A percentile compares a stretch with the other conserved stretches of the same genome.
Conservation (phyloP, 2,113 vertebrate species). For the Elachura formosa region DNA sequence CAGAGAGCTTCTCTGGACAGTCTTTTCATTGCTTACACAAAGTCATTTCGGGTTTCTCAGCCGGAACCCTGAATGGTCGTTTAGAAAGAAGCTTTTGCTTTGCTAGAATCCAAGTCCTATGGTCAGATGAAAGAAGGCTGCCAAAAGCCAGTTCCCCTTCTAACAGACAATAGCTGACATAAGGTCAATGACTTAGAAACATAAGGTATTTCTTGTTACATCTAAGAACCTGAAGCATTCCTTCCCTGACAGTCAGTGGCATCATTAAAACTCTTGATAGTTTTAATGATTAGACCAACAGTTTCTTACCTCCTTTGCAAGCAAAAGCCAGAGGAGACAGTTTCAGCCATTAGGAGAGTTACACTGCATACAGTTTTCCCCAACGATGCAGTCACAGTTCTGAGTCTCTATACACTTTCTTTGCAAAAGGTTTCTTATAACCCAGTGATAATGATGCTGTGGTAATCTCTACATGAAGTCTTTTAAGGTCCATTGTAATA, state of each 20-base stretch:
- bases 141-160: neutral
- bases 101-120: neutral
- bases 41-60: neutral
- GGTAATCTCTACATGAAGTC: neutral
- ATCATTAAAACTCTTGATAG: neutral
- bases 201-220: neutral
- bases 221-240: neutral
- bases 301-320: neutral
- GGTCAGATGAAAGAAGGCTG: neutral
- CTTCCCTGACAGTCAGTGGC: neutral
- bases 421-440: neutral
- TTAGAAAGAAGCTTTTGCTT: neutral
- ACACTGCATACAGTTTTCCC: neutral
- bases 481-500: neutral
- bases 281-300: neutral
- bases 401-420: neutral
- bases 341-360: neutral
- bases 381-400: neutral
- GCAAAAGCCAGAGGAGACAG: neutral
- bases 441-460: neutral
- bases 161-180: conserved; percentile 4
- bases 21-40: neutral
- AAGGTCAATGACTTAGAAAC: neutral
- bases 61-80: neutral
- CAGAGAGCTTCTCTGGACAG: neutral